These are phyloP conservation scores for Tupaia chinensis DNA, from an alignment of 2,113 vertebrate genomes.

Conservation along the genomic window DNA sequence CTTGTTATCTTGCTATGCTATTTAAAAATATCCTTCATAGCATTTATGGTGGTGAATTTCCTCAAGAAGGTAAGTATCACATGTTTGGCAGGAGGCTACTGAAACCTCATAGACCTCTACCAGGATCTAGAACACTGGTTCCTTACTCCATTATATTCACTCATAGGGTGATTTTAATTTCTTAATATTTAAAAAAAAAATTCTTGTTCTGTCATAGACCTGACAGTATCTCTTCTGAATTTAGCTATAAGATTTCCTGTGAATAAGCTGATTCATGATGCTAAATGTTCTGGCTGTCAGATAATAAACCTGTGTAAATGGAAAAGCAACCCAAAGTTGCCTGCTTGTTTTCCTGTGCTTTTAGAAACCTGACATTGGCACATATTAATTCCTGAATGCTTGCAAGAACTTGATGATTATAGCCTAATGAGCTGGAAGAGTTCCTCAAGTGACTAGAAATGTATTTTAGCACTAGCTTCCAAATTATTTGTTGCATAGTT, in stretches of 20 bases:
- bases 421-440: conserved; percentile 60
- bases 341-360: conserved; percentile 59
- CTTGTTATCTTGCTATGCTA: conserved; percentile 46
- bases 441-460: conserved; percentile 65
- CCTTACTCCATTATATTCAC: conserved; percentile 13
- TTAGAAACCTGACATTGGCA: conserved; percentile 63
- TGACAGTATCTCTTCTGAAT: conserved; percentile 36
- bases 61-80: neutral
- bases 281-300: conserved; percentile 24
- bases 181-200: conserved; percentile 41
- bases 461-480: conserved; percentile 57
- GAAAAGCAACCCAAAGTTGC: conserved; percentile 45
- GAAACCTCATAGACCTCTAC: neutral
- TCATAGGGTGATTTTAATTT: conserved; percentile 46
- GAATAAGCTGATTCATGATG: conserved; percentile 8
- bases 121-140: conserved; percentile 3
- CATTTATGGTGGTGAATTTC: conserved; percentile 47
- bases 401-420: conserved; percentile 60
- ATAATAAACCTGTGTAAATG: conserved; percentile 50
- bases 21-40: conserved; percentile 47
- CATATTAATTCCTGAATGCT: conserved; percentile 61
- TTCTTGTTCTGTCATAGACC: conserved; percentile 1
- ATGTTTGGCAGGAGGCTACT: neutral
- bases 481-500: conserved; percentile 69
- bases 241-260: conserved; percentile 16